Conservation (phyloP, 2,888 invertebrate genomes). For the Heliconius ethilla region DNA sequence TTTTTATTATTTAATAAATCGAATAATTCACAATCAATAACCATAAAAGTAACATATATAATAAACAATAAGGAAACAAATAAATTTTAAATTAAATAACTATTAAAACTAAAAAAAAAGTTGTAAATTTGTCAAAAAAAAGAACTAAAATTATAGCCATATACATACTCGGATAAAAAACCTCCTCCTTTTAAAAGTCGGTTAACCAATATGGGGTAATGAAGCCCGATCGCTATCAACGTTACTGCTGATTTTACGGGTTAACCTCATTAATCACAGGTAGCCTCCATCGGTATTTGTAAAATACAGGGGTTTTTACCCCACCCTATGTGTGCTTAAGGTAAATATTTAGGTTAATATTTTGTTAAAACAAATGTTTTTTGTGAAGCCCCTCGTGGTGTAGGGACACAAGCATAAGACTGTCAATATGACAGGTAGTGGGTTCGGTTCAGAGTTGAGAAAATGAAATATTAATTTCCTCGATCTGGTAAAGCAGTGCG, state of each 20-base stretch:
- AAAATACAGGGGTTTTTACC: not conserved
- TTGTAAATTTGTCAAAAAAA: not conserved
- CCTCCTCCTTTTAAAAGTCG: conserved; percentile 6
- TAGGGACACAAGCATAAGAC: not conserved
- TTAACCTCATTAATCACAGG: conserved; percentile 39
- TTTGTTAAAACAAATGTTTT: too few species aligned
- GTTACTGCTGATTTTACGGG: conserved; percentile 22
- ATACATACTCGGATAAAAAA: conserved; percentile 1
- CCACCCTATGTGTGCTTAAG: not conserved
- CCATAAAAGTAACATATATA: too few species aligned
- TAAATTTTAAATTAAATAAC: not conserved
- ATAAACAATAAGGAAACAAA: not conserved
- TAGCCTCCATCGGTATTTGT: conserved; percentile 4
- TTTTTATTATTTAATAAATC: not conserved
- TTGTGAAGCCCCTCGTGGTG: not conserved
- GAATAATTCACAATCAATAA: not conserved
- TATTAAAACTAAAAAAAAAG: not conserved
- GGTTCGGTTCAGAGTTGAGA: not conserved
- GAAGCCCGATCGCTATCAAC: conserved; percentile 25
- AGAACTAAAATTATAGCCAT: not conserved
- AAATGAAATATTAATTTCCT: not conserved
- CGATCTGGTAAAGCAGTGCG: too few species aligned
- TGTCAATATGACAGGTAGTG: not conserved
- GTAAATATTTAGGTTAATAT: too few species aligned
- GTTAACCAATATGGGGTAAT: conserved; percentile 25